Evolutionary conservation across 2,888 invertebrate species (phyloP).

Genomic region (Cordilura impudica): DNA sequence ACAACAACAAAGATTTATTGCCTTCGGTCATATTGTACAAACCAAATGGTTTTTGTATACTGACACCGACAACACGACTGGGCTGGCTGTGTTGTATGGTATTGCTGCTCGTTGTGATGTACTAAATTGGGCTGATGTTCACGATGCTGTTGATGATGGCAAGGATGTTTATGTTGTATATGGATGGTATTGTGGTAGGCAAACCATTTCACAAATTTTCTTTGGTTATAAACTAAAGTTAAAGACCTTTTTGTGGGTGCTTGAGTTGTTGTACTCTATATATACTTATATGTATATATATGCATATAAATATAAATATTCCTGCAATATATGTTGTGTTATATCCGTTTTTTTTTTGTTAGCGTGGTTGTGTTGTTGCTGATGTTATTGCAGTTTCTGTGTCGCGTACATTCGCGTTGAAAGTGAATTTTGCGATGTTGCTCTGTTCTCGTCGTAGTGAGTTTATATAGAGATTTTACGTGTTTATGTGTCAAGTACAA

Average conservation of each 20-base stretch:
- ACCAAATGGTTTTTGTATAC: slow-evolving; percentile 15
- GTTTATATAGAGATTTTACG: slow-evolving; percentile 55
- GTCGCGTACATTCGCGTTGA: slow-evolving; percentile 62
- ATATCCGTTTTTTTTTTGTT: slow-evolving; percentile 41
- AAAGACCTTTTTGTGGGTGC: slow-evolving; percentile 62
- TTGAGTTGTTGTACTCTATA: slow-evolving; percentile 41
- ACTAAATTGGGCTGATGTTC: slow-evolving; percentile 9
- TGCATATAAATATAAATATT: neutral
- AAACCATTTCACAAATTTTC: slow-evolving; percentile 60
- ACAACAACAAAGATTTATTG: slow-evolving; percentile 13
- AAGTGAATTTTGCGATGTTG: slow-evolving; percentile 61
- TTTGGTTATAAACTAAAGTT: slow-evolving; percentile 58
- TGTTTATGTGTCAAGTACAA: slow-evolving; percentile 63
- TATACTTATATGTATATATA: neutral
- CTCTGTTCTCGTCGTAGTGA: slow-evolving; percentile 46
- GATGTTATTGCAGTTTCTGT: slow-evolving; percentile 61
- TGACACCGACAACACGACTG: neutral
- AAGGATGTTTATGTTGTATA: slow-evolving; percentile 2
- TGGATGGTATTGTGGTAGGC: slow-evolving; percentile 49
- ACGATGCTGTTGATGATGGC: slow-evolving; percentile 13
- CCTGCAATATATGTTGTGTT: slow-evolving; percentile 25
- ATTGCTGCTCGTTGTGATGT: slow-evolving; percentile 18
- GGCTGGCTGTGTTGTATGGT: neutral
- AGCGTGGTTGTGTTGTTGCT: slow-evolving; percentile 23
- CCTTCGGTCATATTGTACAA: slow-evolving; percentile 37